Percentiles rank a stretch among this genome's conserved stretches.
phyloP scores from a whole-genome alignment of 1,140 invertebrate genomes.

The Phenacoccus solenopsis region DNA sequence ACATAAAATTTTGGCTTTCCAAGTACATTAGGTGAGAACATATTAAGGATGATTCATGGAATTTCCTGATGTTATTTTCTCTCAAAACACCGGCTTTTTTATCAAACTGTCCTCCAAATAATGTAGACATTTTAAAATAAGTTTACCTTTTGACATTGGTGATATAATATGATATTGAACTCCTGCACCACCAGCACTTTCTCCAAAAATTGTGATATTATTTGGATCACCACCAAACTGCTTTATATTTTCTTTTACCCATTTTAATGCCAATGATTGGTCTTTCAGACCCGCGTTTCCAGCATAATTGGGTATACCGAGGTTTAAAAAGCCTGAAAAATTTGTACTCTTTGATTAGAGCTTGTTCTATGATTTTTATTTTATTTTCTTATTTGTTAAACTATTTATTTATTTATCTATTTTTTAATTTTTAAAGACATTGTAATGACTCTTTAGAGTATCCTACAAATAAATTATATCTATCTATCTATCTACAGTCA shows the following conservation, averaged over 20 bases:
- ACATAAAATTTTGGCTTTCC: too few species aligned
- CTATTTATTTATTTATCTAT: too few species aligned
- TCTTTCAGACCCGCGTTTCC: constrained; percentile 88
- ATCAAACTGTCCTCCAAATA: not conserved
- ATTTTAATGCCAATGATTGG: constrained; percentile 71
- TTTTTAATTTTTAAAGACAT: too few species aligned
- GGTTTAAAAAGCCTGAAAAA: constrained; percentile 36
- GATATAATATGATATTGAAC: constrained; percentile 55
- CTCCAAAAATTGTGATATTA: constrained; percentile 78
- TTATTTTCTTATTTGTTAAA: too few species aligned
- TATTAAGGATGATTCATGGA: too few species aligned
- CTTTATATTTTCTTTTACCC: constrained; percentile 75
- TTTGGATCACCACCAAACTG: constrained; percentile 73
- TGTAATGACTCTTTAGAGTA: constrained; percentile 11
- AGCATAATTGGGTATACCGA: constrained; percentile 46
- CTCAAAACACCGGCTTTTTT: not conserved
- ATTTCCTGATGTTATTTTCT: not conserved
- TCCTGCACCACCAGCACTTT: constrained; percentile 62
- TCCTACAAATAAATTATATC: too few species aligned
- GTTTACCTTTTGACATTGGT: constrained; percentile 36
- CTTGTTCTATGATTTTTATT: too few species aligned
- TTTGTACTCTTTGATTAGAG: too few species aligned
- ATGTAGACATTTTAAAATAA: not conserved
- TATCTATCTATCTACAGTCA: too few species aligned
- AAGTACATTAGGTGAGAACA: too few species aligned